These are phyloP conservation scores for Leontopithecus rosalia DNA, from an alignment of 2,797 vertebrate genomes.

Conservation along the genomic window DNA sequence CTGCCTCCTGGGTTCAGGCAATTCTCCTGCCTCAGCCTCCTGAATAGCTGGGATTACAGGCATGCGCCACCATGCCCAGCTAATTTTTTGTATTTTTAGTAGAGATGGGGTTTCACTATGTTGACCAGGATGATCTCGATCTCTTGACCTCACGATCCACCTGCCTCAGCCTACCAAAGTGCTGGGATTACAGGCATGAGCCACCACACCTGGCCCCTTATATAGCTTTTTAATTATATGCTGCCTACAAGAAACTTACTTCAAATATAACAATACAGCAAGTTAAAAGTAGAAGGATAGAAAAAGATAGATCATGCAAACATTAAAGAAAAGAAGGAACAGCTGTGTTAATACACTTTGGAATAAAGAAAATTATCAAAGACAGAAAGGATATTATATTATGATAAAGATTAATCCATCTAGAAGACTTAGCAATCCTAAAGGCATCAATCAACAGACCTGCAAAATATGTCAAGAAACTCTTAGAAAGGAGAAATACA, in stretches of 20 bases:
- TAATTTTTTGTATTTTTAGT: too few relatives aligned
- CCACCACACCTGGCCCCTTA: too few relatives aligned
- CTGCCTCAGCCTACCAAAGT: too few relatives aligned
- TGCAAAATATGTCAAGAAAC: background rate
- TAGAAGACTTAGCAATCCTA: background rate
- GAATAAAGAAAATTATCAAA: background rate
- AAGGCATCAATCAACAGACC: background rate
- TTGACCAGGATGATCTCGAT: too few relatives aligned
- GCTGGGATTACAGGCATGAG: too few relatives aligned
- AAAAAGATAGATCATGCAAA: background rate
- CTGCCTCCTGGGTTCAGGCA: too few relatives aligned
- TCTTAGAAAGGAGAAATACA: background rate
- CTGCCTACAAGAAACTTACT: background rate
- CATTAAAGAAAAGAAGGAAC: background rate
- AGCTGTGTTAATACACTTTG: background rate
- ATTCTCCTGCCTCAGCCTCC: too few relatives aligned
- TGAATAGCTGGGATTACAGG: too few relatives aligned
- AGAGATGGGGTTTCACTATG: too few relatives aligned
- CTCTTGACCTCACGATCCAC: too few relatives aligned
- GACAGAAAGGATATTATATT: background rate
- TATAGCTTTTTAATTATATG: background rate
- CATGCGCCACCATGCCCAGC: too few relatives aligned
- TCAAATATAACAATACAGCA: background rate
- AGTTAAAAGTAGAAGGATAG: background rate
- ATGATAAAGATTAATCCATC: background rate